Evolutionary conservation across 2,113 vertebrate species (phyloP).

Genomic region (Archilochus colubris): DNA sequence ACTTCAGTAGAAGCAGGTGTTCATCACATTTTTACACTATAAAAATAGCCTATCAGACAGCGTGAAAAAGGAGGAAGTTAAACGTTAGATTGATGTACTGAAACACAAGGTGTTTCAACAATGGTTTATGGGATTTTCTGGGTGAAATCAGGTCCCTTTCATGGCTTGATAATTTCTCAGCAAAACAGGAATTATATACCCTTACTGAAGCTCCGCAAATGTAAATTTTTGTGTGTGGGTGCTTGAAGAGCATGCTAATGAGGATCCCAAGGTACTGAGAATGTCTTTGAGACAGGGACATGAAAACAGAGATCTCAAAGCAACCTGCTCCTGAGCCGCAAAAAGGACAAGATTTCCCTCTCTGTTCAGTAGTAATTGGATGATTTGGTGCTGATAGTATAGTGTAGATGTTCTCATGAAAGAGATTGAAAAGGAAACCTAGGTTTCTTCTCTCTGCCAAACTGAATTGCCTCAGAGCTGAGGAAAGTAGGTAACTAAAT

Average conservation of each 20-base stretch:
- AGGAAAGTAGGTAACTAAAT: background rate
- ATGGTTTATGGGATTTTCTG: background rate
- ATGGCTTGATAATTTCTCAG: background rate
- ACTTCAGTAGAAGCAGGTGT: background rate
- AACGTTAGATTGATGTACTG: background rate
- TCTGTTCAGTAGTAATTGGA: background rate
- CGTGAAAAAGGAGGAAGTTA: background rate
- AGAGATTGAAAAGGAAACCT: background rate
- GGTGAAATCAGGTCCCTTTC: accelerated
- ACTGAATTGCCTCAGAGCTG: background rate
- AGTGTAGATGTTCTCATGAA: background rate
- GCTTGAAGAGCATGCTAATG: background rate
- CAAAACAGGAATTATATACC: background rate
- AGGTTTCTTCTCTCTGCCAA: background rate
- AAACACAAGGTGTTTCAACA: background rate
- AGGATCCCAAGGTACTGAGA: background rate
- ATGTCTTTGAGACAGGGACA: background rate
- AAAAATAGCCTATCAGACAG: background rate
- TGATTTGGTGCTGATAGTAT: background rate
- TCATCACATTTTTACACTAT: background rate
- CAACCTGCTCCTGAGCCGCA: background rate
- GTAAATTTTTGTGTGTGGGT: background rate
- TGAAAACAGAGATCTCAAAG: background rate
- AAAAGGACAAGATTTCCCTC: background rate
- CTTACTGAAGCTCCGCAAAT: background rate